phyloP scores from a whole-genome alignment of 2,888 invertebrate genomes.

The Terebella lapidaria region DNA sequence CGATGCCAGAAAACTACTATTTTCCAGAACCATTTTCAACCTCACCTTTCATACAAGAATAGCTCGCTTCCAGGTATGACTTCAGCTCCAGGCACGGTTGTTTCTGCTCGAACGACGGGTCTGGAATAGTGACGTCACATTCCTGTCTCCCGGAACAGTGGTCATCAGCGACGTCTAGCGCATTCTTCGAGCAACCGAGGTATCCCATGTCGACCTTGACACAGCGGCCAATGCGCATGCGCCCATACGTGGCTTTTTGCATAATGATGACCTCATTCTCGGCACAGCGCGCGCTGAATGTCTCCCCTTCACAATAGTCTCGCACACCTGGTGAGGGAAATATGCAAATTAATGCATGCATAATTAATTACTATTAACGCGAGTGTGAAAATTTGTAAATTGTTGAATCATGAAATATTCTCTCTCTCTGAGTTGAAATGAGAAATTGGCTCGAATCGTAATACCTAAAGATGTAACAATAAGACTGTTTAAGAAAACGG shows the following conservation, averaged over 20 bases:
- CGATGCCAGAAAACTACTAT: too few species aligned
- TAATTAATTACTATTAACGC: too few species aligned
- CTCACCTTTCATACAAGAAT: conserved; percentile 21
- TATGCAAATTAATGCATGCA: too few species aligned
- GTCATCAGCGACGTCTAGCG: conserved; percentile 16
- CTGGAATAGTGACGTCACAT: conserved; percentile 19
- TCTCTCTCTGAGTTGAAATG: too few species aligned
- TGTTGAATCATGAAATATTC: too few species aligned
- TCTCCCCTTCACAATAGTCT: conserved; percentile 3
- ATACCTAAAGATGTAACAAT: too few species aligned
- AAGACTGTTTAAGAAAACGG: too few species aligned
- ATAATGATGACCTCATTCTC: neutral
- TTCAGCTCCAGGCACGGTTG: conserved; percentile 22
- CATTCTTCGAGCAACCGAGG: conserved; percentile 21
- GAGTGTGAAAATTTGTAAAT: too few species aligned
- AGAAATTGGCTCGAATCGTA: too few species aligned
- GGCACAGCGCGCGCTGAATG: neutral
- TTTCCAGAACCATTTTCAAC: too few species aligned
- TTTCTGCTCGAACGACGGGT: conserved; percentile 12
- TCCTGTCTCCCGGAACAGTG: conserved; percentile 20
- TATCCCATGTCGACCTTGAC: conserved; percentile 22
- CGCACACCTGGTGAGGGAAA: neutral
- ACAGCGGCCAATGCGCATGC: conserved; percentile 21
- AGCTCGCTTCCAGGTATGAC: conserved; percentile 22
- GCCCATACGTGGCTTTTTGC: conserved; percentile 18